A percentile compares a stretch with the other conserved stretches of the same genome.
Conservation (phyloP, 2,797 vertebrate species). For the Micropoecilia bifurca region DNA sequence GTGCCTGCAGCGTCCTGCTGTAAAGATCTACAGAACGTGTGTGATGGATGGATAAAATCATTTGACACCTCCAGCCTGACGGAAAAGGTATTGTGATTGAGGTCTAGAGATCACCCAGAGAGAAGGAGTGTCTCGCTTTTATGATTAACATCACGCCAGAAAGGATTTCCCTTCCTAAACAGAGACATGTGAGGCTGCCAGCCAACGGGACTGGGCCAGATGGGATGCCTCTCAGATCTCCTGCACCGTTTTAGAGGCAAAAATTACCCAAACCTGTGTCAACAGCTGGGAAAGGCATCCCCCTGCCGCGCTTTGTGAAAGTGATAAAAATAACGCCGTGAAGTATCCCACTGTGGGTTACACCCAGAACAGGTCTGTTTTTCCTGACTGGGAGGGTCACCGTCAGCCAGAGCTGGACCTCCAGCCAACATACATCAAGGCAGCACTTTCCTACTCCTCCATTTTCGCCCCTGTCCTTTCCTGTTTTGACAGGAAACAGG, state of each 20-base stretch:
- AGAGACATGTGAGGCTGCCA: slow-evolving; percentile 58
- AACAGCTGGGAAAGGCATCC: slow-evolving; percentile 81
- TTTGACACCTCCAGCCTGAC: slow-evolving; percentile 62
- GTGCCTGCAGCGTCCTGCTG: slow-evolving; percentile 51
- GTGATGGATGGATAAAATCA: slow-evolving; percentile 76
- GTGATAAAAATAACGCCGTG: slow-evolving; percentile 81
- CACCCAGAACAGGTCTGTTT: slow-evolving; percentile 75
- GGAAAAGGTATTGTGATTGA: slow-evolving; percentile 75
- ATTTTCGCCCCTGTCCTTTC: slow-evolving; percentile 81
- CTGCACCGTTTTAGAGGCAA: slow-evolving; percentile 60
- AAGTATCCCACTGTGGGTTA: slow-evolving; percentile 68
- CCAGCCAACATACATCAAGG: slow-evolving; percentile 81
- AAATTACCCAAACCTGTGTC: slow-evolving; percentile 71
- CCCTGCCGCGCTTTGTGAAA: slow-evolving; percentile 66
- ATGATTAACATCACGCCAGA: slow-evolving; percentile 78
- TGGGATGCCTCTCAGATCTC: slow-evolving; percentile 48
- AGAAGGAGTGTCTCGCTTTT: slow-evolving; percentile 74
- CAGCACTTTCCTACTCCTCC: slow-evolving; percentile 81
- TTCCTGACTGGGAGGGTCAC: slow-evolving; percentile 74
- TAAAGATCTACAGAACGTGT: slow-evolving; percentile 56
- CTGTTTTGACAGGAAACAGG: slow-evolving; percentile 87
- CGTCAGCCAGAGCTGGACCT: slow-evolving; percentile 69
- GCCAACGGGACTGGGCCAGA: slow-evolving; percentile 51
- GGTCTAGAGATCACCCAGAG: slow-evolving; percentile 75
- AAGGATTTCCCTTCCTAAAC: slow-evolving; percentile 83